These are phyloP conservation scores for Tiphia femorata DNA, from an alignment of 2,888 invertebrate genomes.

Conservation along the genomic window DNA sequence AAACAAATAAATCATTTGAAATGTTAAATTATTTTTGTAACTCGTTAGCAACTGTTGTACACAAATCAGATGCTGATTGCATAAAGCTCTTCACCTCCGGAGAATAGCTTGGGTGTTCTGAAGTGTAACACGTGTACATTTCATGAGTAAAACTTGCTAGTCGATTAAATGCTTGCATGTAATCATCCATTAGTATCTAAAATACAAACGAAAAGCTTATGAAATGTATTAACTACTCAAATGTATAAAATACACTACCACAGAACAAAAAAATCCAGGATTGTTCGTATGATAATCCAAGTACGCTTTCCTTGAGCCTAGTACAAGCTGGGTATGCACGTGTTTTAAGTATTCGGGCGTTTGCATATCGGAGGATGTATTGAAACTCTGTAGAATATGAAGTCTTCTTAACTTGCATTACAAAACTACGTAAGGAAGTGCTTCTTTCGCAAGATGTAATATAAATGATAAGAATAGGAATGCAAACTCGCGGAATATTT, in stretches of 20 bases:
- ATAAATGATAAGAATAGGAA: slow-evolving; percentile 2
- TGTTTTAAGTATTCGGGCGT: slow-evolving; percentile 42
- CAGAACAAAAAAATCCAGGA: slow-evolving; percentile 63
- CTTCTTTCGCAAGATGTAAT: neutral
- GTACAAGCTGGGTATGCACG: slow-evolving; percentile 46
- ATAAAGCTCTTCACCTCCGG: slow-evolving; percentile 43
- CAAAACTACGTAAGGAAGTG: too few species aligned
- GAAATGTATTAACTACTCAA: neutral
- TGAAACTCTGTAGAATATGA: too few species aligned
- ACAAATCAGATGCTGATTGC: too few species aligned
- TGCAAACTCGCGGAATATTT: neutral
- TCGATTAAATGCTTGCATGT: slow-evolving; percentile 35
- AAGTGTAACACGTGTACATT: slow-evolving; percentile 33
- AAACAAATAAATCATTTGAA: too few species aligned
- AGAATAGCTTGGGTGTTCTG: slow-evolving; percentile 30
- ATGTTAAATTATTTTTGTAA: too few species aligned
- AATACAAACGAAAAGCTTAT: slow-evolving; percentile 6
- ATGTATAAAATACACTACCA: slow-evolving; percentile 38
- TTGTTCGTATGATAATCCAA: slow-evolving; percentile 55
- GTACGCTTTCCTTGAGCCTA: slow-evolving; percentile 56
- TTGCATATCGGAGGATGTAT: slow-evolving; percentile 12
- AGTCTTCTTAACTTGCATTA: neutral
- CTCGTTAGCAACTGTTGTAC: too few species aligned
- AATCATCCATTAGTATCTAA: slow-evolving; percentile 54
- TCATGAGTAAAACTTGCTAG: slow-evolving; percentile 42